Evolutionary conservation across 2,113 vertebrate genomes (phyloP).

Genomic region (Brachypteracias leptosomus): DNA sequence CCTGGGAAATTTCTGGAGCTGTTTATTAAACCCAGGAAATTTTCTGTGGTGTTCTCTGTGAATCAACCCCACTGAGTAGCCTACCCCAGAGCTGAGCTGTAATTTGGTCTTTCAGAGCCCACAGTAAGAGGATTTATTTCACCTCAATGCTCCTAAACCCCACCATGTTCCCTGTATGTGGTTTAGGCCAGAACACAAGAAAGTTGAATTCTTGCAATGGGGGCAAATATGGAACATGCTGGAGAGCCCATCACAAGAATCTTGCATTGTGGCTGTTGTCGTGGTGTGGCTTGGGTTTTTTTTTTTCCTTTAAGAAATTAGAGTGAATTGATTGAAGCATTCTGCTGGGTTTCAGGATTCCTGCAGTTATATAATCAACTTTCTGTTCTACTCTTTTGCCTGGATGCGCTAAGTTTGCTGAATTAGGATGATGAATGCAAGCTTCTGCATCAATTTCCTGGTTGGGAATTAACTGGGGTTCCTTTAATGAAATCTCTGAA

Average conservation of each 20-base stretch:
- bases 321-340: background rate
- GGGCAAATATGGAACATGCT: background rate
- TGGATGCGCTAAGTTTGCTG: background rate
- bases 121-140: background rate
- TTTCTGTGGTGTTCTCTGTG: background rate
- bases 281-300: background rate
- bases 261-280: background rate
- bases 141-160: background rate
- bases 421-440: background rate
- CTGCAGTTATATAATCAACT: conserved; percentile 13
- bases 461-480: background rate
- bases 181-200: background rate
- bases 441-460: conserved; percentile 27
- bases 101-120: background rate
- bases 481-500: conserved; percentile 17
- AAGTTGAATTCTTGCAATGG: background rate
- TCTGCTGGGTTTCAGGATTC: conserved; percentile 23
- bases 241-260: background rate
- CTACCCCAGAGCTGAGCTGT: background rate
- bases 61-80: background rate
- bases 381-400: background rate
- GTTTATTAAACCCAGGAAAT: background rate
- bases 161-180: background rate
- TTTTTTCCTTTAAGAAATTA: background rate
- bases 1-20: background rate